phyloP scores from a whole-genome alignment of 2,113 vertebrate species.

The Ciconia maguari region DNA sequence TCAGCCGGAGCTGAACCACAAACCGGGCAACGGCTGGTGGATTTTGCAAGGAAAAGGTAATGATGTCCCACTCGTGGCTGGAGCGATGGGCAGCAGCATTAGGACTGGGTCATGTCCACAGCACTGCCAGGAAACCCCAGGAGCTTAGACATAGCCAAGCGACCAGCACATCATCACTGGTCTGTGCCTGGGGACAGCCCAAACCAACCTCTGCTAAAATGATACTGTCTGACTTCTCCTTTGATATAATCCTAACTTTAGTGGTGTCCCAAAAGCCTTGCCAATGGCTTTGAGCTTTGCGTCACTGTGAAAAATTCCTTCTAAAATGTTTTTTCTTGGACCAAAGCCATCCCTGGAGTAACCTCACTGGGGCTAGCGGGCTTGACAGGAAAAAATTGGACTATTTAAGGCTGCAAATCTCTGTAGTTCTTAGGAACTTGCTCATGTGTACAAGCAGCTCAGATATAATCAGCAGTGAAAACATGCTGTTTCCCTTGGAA shows the following conservation, averaged over 20 bases:
- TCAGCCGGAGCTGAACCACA: neutral
- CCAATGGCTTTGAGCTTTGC: neutral
- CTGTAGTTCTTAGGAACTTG: neutral
- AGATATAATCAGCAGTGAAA: neutral
- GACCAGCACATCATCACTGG: no score
- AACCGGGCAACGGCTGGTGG: neutral
- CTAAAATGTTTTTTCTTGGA: neutral
- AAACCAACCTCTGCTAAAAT: neutral
- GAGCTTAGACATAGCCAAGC: neutral
- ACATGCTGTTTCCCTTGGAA: neutral
- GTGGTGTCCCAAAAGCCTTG: neutral
- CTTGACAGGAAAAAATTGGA: neutral
- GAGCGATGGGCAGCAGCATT: neutral
- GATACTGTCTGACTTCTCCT: neutral
- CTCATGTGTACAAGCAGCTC: neutral
- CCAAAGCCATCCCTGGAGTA: neutral
- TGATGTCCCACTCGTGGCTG: accelerated
- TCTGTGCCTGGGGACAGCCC: neutral
- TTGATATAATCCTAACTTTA: neutral
- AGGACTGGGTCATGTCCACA: neutral
- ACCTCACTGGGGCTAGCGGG: neutral
- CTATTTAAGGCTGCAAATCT: neutral
- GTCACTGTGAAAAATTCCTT: neutral
- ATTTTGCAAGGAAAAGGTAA: neutral
- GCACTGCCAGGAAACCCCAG: neutral